These are phyloP conservation scores for Clepsis dumicolana DNA, from an alignment of 2,888 invertebrate species.

Conservation along the genomic window DNA sequence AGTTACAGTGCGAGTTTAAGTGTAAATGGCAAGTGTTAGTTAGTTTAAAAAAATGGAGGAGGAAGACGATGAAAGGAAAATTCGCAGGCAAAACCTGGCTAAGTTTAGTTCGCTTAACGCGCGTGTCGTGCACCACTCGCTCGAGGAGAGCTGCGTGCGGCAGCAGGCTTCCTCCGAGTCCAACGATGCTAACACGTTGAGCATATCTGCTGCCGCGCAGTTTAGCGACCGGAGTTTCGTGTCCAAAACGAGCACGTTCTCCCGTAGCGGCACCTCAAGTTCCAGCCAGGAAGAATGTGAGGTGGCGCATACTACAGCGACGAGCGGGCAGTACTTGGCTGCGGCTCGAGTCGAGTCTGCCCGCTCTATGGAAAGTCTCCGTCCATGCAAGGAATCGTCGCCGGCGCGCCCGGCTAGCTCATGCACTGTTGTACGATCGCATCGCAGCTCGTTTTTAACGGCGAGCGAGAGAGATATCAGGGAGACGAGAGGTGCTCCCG, in stretches of 20 bases:
- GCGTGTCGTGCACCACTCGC: conserved; percentile 72
- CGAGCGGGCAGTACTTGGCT: conserved; percentile 84
- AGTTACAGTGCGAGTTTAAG: conserved; percentile 59
- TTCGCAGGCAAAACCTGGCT: conserved; percentile 70
- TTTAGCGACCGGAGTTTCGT: conserved; percentile 81
- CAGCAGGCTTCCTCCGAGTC: conserved; percentile 86
- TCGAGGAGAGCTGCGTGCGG: conserved; percentile 71
- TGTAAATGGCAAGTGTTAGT: conserved; percentile 52
- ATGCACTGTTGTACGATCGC: conserved; percentile 79
- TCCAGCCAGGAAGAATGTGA: conserved; percentile 90
- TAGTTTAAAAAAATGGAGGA: conserved; percentile 74
- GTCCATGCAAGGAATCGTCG: conserved; percentile 84
- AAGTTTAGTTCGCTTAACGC: conserved; percentile 71
- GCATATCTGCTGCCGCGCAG: conserved; percentile 77
- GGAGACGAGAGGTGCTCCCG: conserved; percentile 88
- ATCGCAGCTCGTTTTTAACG: conserved; percentile 88
- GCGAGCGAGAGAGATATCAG: conserved; percentile 89
- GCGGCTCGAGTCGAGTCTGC: conserved; percentile 87
- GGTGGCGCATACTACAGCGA: conserved; percentile 77
- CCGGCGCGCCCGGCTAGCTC: conserved; percentile 85
- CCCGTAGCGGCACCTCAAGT: conserved; percentile 87
- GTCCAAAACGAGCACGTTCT: conserved; percentile 84
- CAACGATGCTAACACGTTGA: conserved; percentile 83
- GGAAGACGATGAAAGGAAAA: conserved; percentile 77
- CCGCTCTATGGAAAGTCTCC: conserved; percentile 90